These are phyloP conservation scores for Takifugu rubripes DNA, from an alignment of 2,797 vertebrate species.

Conservation along the genomic window DNA sequence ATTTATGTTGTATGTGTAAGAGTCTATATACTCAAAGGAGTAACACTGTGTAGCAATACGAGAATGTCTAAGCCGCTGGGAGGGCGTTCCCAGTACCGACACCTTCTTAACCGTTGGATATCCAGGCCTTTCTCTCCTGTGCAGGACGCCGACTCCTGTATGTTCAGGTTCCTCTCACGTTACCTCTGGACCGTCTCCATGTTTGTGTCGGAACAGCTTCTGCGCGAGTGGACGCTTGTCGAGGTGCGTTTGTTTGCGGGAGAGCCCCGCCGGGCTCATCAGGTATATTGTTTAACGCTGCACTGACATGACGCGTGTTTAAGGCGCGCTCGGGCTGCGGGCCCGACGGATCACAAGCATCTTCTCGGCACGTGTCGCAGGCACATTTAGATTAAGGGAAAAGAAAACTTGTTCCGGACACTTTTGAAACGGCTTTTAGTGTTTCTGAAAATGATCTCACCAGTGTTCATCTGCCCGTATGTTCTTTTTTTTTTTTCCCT, in stretches of 20 bases:
- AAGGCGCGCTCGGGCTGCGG: constrained; percentile 66
- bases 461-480: constrained; percentile 22
- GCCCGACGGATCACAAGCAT: constrained; percentile 60
- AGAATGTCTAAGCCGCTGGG: constrained; percentile 70
- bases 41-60: constrained; percentile 78
- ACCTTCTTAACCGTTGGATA: constrained; percentile 46
- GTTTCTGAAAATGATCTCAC: constrained; percentile 43
- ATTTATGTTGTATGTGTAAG: constrained; percentile 50
- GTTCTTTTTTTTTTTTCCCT: background rate
- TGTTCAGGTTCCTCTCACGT: constrained; percentile 72
- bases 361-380: constrained; percentile 50
- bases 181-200: constrained; percentile 63
- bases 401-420: constrained; percentile 15
- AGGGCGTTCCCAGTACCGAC: constrained; percentile 47
- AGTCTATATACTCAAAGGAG: constrained; percentile 52
- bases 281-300: constrained; percentile 68
- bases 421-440: constrained; percentile 49
- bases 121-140: constrained; percentile 47
- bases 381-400: constrained; percentile 32
- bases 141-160: constrained; percentile 54
- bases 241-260: constrained; percentile 49
- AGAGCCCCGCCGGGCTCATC: constrained; percentile 61
- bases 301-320: constrained; percentile 63
- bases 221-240: constrained; percentile 49
- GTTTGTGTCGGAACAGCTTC: constrained; percentile 57